phyloP scores from a whole-genome alignment of 2,113 vertebrate species.

The Lates calcarifer region DNA sequence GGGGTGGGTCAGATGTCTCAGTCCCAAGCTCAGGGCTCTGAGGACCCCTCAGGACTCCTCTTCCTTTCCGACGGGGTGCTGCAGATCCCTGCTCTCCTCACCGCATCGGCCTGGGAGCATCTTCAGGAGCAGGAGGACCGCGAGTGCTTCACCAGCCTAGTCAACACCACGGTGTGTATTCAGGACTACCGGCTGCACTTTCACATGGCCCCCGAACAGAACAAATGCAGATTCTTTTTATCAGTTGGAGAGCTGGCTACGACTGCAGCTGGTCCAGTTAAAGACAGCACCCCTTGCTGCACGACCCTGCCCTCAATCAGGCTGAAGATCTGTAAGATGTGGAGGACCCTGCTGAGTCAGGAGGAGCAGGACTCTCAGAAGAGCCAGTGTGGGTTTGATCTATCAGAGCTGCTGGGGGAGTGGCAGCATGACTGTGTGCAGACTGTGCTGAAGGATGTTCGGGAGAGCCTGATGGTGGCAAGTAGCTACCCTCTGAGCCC shows the following conservation, averaged over 20 bases:
- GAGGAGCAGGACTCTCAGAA: conserved; percentile 24
- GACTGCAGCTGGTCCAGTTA: conserved; percentile 1
- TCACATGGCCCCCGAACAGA: conserved; percentile 46
- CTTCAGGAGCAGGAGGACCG: conserved; percentile 70
- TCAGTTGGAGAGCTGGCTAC: conserved; percentile 51
- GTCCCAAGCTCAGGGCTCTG: conserved; percentile 49
- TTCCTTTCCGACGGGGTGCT: conserved; percentile 74
- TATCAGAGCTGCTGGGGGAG: conserved; percentile 67
- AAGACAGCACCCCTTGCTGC: conserved; percentile 45
- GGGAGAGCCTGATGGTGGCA: neutral
- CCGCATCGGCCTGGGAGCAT: conserved; percentile 62
- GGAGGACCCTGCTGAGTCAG: conserved; percentile 41
- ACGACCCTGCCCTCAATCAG: conserved; percentile 47
- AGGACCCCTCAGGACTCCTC: conserved; percentile 52
- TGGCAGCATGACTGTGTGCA: conserved; percentile 64
- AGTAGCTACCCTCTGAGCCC: rapidly evolving
- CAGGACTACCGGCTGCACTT: conserved; percentile 61
- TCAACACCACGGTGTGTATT: conserved; percentile 61
- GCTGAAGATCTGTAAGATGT: conserved; percentile 55
- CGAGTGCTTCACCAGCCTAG: conserved; percentile 60
- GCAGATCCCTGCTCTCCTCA: conserved; percentile 72
- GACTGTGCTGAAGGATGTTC: conserved; percentile 45
- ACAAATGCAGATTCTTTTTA: conserved; percentile 64
- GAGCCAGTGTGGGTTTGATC: conserved; percentile 43
- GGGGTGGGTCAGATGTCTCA: conserved; percentile 57